These are phyloP conservation scores for Sminthurinus aureus DNA, from an alignment of 2,888 invertebrate species.

Conservation along the genomic window DNA sequence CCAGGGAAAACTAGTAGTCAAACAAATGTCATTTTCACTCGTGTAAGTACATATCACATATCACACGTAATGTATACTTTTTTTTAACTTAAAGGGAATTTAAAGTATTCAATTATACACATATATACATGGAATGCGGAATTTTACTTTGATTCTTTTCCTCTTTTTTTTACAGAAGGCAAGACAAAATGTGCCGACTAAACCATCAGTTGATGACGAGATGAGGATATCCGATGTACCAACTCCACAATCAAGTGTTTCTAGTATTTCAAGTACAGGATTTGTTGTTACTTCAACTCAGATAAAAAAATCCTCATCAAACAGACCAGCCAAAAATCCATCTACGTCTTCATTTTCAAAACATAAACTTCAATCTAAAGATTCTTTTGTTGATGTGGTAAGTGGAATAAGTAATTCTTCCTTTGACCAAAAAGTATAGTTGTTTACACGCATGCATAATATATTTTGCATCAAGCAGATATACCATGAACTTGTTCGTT, in stretches of 20 bases:
- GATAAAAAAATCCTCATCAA: background rate
- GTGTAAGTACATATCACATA: slow-evolving; percentile 25
- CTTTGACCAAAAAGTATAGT: no score
- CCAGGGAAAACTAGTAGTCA: slow-evolving; percentile 46
- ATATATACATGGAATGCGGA: no score
- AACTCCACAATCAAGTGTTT: slow-evolving; percentile 22
- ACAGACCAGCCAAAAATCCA: background rate
- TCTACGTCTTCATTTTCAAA: slow-evolving; percentile 26
- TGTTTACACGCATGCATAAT: no score
- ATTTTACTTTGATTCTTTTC: no score
- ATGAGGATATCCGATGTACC: slow-evolving; percentile 34
- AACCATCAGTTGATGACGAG: background rate
- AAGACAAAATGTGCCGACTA: background rate
- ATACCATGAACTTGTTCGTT: no score
- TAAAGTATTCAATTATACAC: background rate
- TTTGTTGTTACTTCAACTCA: background rate
- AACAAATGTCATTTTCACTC: slow-evolving; percentile 28
- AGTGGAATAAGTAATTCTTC: background rate
- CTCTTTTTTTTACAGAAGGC: background rate
- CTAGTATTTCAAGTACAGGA: slow-evolving; percentile 25
- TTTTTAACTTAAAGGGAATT: no score
- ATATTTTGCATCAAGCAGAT: no score
- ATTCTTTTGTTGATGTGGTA: slow-evolving; percentile 58
- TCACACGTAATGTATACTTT: no score
- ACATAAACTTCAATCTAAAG: slow-evolving; percentile 51